Conservation (phyloP, 2,113 vertebrate genomes). For the Podilymbus podiceps region DNA sequence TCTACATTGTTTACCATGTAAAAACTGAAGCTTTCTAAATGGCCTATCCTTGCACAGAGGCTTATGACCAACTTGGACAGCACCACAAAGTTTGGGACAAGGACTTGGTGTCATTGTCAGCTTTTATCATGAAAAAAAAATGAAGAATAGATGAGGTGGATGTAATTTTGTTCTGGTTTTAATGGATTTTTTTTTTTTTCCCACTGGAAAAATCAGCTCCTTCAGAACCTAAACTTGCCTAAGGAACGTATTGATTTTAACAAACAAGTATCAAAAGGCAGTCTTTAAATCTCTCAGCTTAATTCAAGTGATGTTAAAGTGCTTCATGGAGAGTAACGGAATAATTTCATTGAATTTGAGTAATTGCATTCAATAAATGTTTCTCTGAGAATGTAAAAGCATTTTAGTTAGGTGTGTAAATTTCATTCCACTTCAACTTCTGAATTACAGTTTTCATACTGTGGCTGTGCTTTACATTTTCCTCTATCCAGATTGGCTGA, state of each 20-base stretch:
- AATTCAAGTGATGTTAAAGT: slow-evolving; percentile 34
- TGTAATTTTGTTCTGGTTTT: background rate
- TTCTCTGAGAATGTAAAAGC: background rate
- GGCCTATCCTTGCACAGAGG: background rate
- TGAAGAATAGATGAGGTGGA: background rate
- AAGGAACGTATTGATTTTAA: slow-evolving; percentile 23
- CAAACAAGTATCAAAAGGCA: slow-evolving; percentile 31
- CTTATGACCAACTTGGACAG: background rate
- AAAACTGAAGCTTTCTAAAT: background rate
- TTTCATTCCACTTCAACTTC: background rate
- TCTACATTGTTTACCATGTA: background rate
- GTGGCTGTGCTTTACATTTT: background rate
- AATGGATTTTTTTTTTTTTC: background rate
- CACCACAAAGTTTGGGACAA: background rate
- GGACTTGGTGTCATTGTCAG: background rate
- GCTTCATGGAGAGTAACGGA: background rate
- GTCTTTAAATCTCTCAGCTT: slow-evolving; percentile 25
- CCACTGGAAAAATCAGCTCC: background rate
- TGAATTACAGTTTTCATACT: background rate
- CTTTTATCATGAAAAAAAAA: background rate
- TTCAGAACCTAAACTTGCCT: slow-evolving; percentile 3
- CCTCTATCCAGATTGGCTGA: background rate
- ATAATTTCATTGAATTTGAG: slow-evolving; percentile 18
- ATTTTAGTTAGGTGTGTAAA: background rate
- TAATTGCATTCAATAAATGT: slow-evolving; percentile 5